Conservation (phyloP, 2,797 vertebrate species). For the Sus cebifrons region DNA sequence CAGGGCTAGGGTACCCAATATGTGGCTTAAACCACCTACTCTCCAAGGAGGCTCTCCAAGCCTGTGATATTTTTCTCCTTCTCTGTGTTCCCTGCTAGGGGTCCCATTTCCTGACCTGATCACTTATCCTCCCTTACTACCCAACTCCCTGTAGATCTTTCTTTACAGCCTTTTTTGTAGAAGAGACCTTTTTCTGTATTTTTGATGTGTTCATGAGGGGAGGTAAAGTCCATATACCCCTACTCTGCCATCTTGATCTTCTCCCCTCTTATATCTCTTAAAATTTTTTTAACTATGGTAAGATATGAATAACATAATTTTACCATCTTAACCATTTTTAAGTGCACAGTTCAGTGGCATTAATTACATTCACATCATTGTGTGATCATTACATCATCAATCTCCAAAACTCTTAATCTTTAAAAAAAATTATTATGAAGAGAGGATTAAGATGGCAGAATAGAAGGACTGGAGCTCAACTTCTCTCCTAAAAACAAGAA, state of each 20-base stretch:
- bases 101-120: neutral
- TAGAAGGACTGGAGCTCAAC: no score
- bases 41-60: neutral
- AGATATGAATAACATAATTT: neutral
- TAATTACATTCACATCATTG: neutral
- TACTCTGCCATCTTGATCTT: neutral
- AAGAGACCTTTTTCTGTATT: neutral
- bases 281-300: neutral
- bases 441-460: no score
- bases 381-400: neutral
- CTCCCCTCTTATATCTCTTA: neutral
- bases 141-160: neutral
- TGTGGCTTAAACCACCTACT: neutral
- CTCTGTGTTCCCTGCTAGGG: neutral
- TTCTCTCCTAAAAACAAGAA: no score
- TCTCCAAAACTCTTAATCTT: neutral
- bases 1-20: neutral
- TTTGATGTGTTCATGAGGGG: neutral
- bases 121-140: neutral
- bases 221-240: neutral
- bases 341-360: neutral
- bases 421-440: no score
- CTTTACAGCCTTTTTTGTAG: neutral
- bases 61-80: neutral
- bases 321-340: neutral